These are phyloP conservation scores for Leptinotarsa undecemlineata DNA, from an alignment of 1,140 invertebrate genomes.

Conservation along the genomic window DNA sequence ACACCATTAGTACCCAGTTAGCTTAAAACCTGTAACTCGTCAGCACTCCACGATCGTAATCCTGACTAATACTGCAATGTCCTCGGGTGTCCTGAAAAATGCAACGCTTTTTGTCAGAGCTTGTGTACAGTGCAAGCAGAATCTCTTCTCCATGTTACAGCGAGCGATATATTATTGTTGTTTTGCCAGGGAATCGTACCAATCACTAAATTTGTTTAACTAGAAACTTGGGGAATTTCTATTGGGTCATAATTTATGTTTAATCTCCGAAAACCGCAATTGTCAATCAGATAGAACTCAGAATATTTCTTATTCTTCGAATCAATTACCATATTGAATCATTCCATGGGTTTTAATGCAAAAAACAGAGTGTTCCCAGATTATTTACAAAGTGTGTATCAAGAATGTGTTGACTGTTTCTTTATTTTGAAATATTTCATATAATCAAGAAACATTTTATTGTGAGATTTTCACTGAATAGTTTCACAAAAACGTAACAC, in stretches of 20 bases:
- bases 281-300: not conserved
- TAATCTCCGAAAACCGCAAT: not conserved
- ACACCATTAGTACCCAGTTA: slow-evolving; percentile 35
- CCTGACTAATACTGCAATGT: slow-evolving; percentile 32
- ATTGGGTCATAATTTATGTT: slow-evolving; percentile 3
- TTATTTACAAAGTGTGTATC: no score
- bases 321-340: no score
- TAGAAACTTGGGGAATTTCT: not conserved
- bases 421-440: no score
- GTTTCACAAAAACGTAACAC: no score
- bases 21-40: slow-evolving; percentile 35
- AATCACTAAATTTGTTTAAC: not conserved
- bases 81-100: slow-evolving; percentile 29
- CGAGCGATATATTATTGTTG: not conserved
- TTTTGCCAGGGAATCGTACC: not conserved
- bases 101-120: slow-evolving; percentile 22
- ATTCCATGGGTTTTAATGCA: no score
- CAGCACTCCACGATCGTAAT: slow-evolving; percentile 28
- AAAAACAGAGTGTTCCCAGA: no score
- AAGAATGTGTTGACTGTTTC: no score
- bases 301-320: no score
- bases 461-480: no score
- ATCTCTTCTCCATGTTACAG: not conserved
- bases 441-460: no score
- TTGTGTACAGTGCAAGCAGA: slow-evolving; percentile 4